Evolutionary conservation across 1,140 invertebrate species (phyloP), one percentile per base, ranked within the genome.

Genomic region (Lycorma delicatula): DNA sequence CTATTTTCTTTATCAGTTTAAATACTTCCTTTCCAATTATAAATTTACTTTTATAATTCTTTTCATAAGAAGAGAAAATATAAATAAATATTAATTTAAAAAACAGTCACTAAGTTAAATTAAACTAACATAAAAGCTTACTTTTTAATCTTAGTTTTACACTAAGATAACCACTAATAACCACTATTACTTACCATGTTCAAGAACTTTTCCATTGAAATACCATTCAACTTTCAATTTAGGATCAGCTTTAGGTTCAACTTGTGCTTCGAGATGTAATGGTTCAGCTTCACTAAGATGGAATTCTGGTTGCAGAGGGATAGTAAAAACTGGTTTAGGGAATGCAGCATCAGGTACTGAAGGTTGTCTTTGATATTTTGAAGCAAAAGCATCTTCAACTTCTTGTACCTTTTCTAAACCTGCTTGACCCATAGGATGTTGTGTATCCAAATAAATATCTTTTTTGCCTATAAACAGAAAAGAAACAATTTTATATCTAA

Each of bases 241-340:
- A 2, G 96, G 96, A 80, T 99, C 97, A 70, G 94, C 87, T 71
- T 97, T 92, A 0, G 96, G 97, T 72, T 94, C 90, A 5, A 97
- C 90, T 68, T 89, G 87, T 47, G 87, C 93, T 74, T 98, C 93
- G 58, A 99, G 78, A 72, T 95, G 91, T 28, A 96, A 79, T 1
- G 89, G 79, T 72, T 96, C 85, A 34, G 89, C 86, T 77, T 99
- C 97, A 55, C 84, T 80, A n/a, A 98, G 75, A 67, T 82, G 83
- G 66, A 91, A 86, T 73, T 92, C 86, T 16, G 85, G 78, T 69
- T 82, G 81, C 50, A 93, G 76, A 34, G 89, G 90, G 38, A 87
- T 84, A 1, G 84, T 85, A 83, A 93, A 97, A 59, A 89, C 80
- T 41, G 93, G 93, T 70, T 93, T 92, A 31, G 85, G 81, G 72